Conservation (phyloP, 2,113 vertebrate genomes). For the Neolamprologus variostigma region DNA sequence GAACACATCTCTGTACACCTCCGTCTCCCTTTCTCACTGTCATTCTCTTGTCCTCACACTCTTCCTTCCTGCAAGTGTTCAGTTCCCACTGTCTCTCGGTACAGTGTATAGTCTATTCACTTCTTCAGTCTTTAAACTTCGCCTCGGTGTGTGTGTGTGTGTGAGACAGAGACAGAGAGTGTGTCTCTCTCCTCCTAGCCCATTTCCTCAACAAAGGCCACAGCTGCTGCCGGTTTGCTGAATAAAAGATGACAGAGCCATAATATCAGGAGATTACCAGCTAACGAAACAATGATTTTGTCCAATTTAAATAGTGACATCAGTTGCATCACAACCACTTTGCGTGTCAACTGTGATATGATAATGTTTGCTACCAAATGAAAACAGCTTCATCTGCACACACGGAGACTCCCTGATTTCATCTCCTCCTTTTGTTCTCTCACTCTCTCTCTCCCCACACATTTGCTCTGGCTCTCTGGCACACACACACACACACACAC, state of each 20-base stretch:
- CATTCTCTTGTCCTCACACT: background rate
- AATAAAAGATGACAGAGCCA: conserved; percentile 63
- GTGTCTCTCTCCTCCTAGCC: conserved; percentile 1
- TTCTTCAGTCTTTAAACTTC: background rate
- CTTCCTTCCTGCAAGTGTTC: background rate
- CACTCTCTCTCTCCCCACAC: background rate
- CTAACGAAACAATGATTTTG: conserved; percentile 54
- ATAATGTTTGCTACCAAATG: conserved; percentile 30
- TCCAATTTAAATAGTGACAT: conserved; percentile 42
- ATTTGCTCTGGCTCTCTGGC: background rate
- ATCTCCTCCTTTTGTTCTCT: conserved; percentile 5
- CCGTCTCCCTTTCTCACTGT: conserved; percentile 19
- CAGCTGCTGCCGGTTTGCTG: conserved; percentile 49
- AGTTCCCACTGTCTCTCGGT: background rate
- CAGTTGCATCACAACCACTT: conserved; percentile 37
- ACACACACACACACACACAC: background rate
- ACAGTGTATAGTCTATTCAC: background rate
- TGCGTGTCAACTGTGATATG: conserved; percentile 27
- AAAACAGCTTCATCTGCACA: conserved; percentile 37
- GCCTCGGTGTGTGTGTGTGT: background rate
- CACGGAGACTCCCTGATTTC: conserved; percentile 21
- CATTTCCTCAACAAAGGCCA: conserved; percentile 56
- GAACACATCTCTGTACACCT: conserved; percentile 16
- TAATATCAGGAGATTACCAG: conserved; percentile 52
- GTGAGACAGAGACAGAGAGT: background rate